Base-by-base conservation (phyloP, 2,797 vertebrate species). In the Leptodactylus fallax region DNA sequence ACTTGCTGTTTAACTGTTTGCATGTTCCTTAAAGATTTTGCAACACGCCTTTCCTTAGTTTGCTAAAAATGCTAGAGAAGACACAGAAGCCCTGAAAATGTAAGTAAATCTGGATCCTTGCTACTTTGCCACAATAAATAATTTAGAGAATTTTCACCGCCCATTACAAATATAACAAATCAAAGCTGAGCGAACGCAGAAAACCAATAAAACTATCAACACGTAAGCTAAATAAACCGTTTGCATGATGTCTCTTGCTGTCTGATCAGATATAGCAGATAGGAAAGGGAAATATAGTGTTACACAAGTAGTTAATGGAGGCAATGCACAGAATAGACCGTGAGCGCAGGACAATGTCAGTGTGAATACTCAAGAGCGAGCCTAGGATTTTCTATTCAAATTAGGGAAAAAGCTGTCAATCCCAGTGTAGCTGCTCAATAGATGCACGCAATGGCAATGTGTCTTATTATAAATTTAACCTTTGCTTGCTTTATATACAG, bases 61-160 rank as follows among this genome's bases (percentile, higher is more conserved):
- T 90, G 58, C 77, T 91, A 94, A 92, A 23, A 91, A 87, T 79
- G 88, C 88, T 91, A 92, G 91, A 92, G 91, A 93, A 91, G 92
- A 93, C 90, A 92, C 79, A 92, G 90, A 90, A 90, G 91, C 92
- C 91, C 92, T 92, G 92, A 90, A 89, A 91, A 92, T 93, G 92
- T 94, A 95, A 95, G 93, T 95, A 95, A 93, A 92, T 89, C 88
- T 90, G 91, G 86, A 88, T 89, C 86, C 88, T 92, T 91, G 88
- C 92, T 93, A 91, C 90, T 90, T 81, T 86, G 53, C 80, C 55
- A 87, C 74, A 87, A 89, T 89, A 87, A 87, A 89, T 89, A 86
- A 89, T 89, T 86, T 86, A 83, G 87, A 79, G 69, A 10, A 63
- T 51, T 78, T 77, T 86, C 89, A 87, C 81, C n/a, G 47, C 80